Base-by-base conservation (phyloP, 2,113 vertebrate species). In the Corydoras maculifer region DNA sequence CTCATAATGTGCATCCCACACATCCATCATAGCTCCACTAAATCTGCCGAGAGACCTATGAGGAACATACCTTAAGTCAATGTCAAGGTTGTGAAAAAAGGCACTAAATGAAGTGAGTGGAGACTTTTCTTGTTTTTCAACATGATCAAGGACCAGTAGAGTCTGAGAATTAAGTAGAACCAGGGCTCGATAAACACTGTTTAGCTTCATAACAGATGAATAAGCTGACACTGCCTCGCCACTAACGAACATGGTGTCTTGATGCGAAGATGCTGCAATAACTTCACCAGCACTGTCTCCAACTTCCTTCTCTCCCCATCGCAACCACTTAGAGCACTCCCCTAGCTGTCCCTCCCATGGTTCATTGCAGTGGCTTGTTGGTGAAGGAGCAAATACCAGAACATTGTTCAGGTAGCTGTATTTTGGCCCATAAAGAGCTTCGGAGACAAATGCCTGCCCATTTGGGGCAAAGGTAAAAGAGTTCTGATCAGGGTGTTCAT, bases 41-140 rank as follows among this genome's bases (percentile, higher is more conserved):
- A 93, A 95, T 78, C 81, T 91, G 80, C 89, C 93, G 86, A 91
- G 89, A 79, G 93, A 93, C 75, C 76, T 91, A 74, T 94, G 93
- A 0, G 94, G 90, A 51, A 96, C 89, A 3, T 98, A 98, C 79
- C 95, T 98, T 84, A 99, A 96, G 83, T 99, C 97, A 64, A 98
- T 97, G 85, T 99, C 96, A 11, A 99, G 90, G 74, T 99, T 99
- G 88, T 99, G 95, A 85, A 99, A 98, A 87, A 99, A 99, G 60
- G 96, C 94, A 81, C 96, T 98, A 82, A 94, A 85, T 14, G 89
- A 89, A 57, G 76, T 86, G 6, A 99, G 69, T 0, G 94, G 94
- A 48, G 96, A 99, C 68, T 89, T 84, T 1, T 81, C 80, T 62
- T 87, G 81, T 80, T 90, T 95, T 78, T 97, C 95, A 0, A 99